Conservation (phyloP, 2,113 vertebrate species). For the Myocastor coypus region DNA sequence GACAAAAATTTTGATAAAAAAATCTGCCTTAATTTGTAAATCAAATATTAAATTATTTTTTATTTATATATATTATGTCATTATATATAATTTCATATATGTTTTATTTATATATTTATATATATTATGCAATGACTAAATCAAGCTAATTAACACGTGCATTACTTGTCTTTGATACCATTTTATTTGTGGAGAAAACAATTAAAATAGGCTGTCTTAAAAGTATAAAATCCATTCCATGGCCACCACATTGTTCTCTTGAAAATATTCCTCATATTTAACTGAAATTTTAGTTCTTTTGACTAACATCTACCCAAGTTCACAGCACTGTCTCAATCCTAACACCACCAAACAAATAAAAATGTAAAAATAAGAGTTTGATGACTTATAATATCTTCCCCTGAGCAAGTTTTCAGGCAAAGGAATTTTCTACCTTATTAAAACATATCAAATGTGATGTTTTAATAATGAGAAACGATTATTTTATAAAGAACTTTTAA, state of each 20-base stretch:
- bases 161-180: not conserved
- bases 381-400: not conserved
- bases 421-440: slow-evolving; percentile 16
- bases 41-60: not conserved
- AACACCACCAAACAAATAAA: not conserved
- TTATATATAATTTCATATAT: not conserved
- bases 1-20: not conserved
- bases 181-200: not conserved
- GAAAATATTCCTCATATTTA: not conserved
- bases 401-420: not conserved
- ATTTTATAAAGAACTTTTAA: not conserved
- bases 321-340: no score
- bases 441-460: not conserved
- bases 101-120: no score
- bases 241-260: not conserved
- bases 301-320: not conserved
- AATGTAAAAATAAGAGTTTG: not conserved
- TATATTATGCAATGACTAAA: not conserved
- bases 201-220: not conserved
- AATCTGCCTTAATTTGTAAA: not conserved
- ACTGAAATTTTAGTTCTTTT: not conserved
- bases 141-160: not conserved
- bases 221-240: not conserved
- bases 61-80: not conserved
- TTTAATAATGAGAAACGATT: not conserved